phyloP scores from a whole-genome alignment of 2,888 invertebrate species.

The Laothoe populi region DNA sequence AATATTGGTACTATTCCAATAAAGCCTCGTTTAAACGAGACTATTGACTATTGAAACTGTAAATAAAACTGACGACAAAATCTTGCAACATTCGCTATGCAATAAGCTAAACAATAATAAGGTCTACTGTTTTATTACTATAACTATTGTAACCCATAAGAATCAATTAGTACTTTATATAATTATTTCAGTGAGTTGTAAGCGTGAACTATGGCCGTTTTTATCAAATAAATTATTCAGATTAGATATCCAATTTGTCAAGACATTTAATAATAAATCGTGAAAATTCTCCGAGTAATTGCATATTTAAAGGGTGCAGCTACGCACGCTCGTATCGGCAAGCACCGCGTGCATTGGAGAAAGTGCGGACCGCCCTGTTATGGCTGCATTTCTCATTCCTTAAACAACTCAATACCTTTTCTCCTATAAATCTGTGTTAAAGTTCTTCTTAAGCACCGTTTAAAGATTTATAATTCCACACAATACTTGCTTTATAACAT shows the following conservation, averaged over 20 bases:
- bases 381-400: constrained; percentile 77
- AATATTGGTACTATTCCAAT: too few species aligned
- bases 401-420: constrained; percentile 56
- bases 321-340: constrained; percentile 41
- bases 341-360: constrained; percentile 52
- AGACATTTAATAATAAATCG: constrained; percentile 16
- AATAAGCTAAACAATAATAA: constrained; percentile 1
- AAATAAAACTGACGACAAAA: background rate
- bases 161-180: constrained; percentile 3
- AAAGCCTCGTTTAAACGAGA: too few species aligned
- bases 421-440: constrained; percentile 68
- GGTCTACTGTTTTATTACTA: constrained; percentile 7
- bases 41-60: too few species aligned
- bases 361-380: constrained; percentile 78
- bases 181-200: constrained; percentile 1
- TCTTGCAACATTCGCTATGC: background rate
- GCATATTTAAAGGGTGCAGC: constrained; percentile 54
- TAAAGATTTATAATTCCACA: constrained; percentile 49
- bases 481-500: constrained; percentile 27
- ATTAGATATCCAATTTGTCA: constrained; percentile 17
- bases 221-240: constrained; percentile 11
- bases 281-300: constrained; percentile 35
- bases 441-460: constrained; percentile 56
- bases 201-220: constrained; percentile 15
- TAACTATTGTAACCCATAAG: constrained; percentile 3